Evolutionary conservation across 2,888 invertebrate species (phyloP).

Genomic region (Acanthosepion lycidas): DNA sequence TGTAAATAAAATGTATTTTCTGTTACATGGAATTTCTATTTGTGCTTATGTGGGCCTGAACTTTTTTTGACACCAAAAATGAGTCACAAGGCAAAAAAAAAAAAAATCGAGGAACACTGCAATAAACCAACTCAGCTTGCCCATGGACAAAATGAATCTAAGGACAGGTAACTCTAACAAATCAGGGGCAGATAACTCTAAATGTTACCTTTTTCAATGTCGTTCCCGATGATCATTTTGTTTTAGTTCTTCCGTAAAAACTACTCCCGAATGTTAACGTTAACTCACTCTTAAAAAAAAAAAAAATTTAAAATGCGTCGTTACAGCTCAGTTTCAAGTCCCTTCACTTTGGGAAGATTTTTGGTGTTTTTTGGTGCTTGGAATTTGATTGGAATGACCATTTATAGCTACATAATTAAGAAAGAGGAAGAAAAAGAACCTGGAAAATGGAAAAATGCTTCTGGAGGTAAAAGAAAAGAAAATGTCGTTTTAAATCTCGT

Average conservation of each 20-base stretch:
- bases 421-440: conserved; percentile 42
- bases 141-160: background rate
- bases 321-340: conserved; percentile 38
- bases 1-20: too few relatives aligned
- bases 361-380: conserved; percentile 55
- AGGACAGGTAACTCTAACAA: background rate
- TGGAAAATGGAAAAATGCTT: background rate
- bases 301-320: conserved; percentile 51
- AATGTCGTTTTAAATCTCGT: background rate
- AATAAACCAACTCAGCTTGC: too few relatives aligned
- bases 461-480: background rate
- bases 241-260: background rate
- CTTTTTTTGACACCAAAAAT: too few relatives aligned
- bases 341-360: conserved; percentile 48
- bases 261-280: too few relatives aligned
- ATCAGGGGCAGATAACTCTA: background rate
- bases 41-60: too few relatives aligned
- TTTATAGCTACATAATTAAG: background rate
- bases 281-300: background rate
- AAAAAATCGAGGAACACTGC: too few relatives aligned
- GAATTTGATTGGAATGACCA: conserved; percentile 54
- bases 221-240: background rate
- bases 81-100: too few relatives aligned
- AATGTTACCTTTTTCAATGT: background rate
- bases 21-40: too few relatives aligned